These are phyloP conservation scores for Orientallactaga sibirica DNA, from an alignment of 2,797 vertebrate genomes.

Conservation along the genomic window DNA sequence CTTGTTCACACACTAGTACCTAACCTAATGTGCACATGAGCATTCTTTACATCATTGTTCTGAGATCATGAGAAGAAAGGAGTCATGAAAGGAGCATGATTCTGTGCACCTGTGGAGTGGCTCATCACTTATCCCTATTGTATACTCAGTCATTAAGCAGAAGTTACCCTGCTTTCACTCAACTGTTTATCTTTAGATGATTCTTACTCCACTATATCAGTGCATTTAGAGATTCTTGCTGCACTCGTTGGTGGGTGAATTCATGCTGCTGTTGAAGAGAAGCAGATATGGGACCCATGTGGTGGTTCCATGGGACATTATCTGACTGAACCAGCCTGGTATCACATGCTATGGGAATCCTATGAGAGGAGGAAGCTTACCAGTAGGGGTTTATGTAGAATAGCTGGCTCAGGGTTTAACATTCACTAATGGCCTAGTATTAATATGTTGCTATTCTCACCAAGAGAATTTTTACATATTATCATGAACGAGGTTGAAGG, in stretches of 20 bases:
- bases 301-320: background rate
- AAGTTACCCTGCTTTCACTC: background rate
- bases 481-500: background rate
- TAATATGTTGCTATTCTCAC: background rate
- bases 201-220: background rate
- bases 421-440: background rate
- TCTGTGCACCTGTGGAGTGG: background rate
- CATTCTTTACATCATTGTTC: background rate
- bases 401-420: background rate
- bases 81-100: background rate
- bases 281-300: too few relatives aligned
- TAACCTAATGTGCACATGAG: background rate
- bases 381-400: too few relatives aligned
- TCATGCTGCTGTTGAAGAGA: background rate
- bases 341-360: background rate
- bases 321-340: background rate
- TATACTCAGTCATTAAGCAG: background rate
- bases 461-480: background rate
- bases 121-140: background rate
- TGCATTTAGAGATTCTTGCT: background rate
- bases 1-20: background rate
- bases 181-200: background rate
- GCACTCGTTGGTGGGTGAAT: background rate
- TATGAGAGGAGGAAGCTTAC: background rate
- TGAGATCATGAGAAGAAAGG: slow-evolving; percentile 28